A percentile compares a stretch with the other conserved stretches of the same genome.
These are phyloP conservation scores for Conus ventricosus DNA, from an alignment of 1,140 invertebrate species.

Conservation along the genomic window DNA sequence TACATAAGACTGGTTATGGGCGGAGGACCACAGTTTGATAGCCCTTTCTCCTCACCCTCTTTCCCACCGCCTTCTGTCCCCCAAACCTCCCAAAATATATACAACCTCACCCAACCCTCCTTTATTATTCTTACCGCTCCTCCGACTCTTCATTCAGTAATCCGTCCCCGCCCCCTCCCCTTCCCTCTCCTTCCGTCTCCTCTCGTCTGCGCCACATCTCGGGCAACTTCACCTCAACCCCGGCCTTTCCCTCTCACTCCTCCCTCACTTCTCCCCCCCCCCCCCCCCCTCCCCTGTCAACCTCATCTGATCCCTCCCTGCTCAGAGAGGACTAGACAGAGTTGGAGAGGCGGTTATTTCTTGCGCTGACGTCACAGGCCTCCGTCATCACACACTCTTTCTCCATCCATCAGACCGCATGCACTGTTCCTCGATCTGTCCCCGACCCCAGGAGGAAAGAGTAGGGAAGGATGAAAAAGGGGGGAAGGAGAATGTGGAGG, in stretches of 20 bases:
- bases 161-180: not conserved
- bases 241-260: not conserved
- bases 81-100: not conserved
- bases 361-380: not conserved
- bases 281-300: not conserved
- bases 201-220: no score
- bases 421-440: no score
- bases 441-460: no score
- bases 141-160: not conserved
- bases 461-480: no score
- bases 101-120: no score
- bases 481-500: no score
- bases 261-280: not conserved
- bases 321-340: not conserved
- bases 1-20: no score
- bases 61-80: not conserved
- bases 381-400: not conserved
- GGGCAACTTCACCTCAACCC: not conserved
- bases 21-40: no score
- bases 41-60: not conserved
- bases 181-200: not conserved
- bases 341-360: no score
- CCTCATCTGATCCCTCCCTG: not conserved
- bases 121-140: not conserved
- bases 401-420: not conserved